Evolutionary conservation across 2,113 vertebrate species (phyloP).

Genomic region (Hyla sarda): DNA sequence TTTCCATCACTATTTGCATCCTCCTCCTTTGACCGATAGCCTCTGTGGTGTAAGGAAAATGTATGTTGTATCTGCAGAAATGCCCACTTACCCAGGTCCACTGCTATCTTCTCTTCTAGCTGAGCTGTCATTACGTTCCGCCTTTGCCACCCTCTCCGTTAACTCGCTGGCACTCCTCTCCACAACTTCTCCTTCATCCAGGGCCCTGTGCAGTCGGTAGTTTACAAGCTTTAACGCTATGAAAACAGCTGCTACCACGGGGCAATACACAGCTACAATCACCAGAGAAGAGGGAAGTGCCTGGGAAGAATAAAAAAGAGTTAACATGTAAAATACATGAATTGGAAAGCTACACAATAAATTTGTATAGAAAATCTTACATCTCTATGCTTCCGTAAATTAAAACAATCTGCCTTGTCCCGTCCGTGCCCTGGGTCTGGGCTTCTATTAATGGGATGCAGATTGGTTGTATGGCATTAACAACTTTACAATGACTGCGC

Average conservation of each 20-base stretch:
- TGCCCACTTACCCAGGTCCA: constrained; percentile 86
- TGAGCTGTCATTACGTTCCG: constrained; percentile 79
- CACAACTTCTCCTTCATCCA: constrained; percentile 96
- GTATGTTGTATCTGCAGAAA: not conserved
- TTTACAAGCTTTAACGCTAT: constrained; percentile 95
- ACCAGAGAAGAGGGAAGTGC: constrained; percentile 95
- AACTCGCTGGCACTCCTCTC: constrained; percentile 83
- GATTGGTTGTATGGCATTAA: no score
- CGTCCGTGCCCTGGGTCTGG: no score
- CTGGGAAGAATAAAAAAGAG: constrained; percentile 69
- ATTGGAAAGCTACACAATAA: not conserved
- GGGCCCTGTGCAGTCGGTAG: constrained; percentile 92
- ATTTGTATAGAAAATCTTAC: not conserved
- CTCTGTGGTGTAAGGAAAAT: not conserved
- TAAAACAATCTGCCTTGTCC: no score
- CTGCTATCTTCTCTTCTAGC: constrained; percentile 89
- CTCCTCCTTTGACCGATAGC: no score
- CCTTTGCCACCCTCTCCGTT: constrained; percentile 77
- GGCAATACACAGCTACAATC: constrained; percentile 97
- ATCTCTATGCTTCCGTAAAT: no score
- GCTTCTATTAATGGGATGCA: no score
- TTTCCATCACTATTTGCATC: no score
- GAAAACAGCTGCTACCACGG: constrained; percentile 92
- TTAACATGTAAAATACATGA: no score
- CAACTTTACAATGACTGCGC: no score